phyloP scores from a whole-genome alignment of 1,140 invertebrate species.

The Cyrtorhinus lividipennis region DNA sequence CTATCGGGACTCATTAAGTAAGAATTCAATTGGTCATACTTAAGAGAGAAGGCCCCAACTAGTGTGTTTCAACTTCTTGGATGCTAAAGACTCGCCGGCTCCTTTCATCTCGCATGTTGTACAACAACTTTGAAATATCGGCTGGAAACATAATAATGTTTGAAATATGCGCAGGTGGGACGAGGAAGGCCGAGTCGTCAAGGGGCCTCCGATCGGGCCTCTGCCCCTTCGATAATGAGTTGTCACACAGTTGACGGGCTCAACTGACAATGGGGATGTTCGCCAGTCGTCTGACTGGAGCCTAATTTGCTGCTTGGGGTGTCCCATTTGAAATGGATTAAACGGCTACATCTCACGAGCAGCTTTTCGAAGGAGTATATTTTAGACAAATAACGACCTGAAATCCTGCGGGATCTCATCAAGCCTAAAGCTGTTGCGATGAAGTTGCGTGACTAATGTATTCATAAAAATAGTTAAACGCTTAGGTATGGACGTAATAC shows the following conservation, averaged over 20 bases:
- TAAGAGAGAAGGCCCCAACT: neutral
- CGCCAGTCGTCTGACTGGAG: neutral
- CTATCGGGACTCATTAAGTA: conserved; percentile 1
- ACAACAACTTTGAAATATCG: neutral
- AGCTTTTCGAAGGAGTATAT: too few relatives aligned
- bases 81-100: neutral
- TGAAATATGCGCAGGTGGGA: neutral
- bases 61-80: neutral
- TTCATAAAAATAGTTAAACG: too few relatives aligned
- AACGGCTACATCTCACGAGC: neutral
- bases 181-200: neutral
- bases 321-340: neutral
- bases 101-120: conserved; percentile 4
- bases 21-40: conserved; percentile 7
- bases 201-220: neutral
- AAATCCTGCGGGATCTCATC: too few relatives aligned
- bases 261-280: neutral
- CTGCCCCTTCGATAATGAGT: neutral
- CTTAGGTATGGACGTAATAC: too few relatives aligned
- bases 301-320: neutral
- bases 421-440: too few relatives aligned
- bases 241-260: neutral
- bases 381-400: too few relatives aligned
- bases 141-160: neutral
- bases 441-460: too few relatives aligned